Evolutionary conservation across 2,888 invertebrate species (phyloP).

Genomic region (Pachycephus smyrnensis): DNA sequence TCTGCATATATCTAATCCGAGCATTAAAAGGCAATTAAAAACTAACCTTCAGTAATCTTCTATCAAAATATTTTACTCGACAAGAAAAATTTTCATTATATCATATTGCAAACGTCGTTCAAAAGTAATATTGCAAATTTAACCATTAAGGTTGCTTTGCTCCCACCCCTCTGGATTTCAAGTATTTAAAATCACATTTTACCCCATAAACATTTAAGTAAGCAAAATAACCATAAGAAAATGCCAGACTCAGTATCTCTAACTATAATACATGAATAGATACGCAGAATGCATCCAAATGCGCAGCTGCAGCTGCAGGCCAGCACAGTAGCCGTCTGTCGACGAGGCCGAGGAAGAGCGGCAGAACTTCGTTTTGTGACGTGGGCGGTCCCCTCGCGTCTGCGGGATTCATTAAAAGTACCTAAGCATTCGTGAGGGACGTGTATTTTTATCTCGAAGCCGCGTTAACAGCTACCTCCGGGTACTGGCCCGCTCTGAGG

Average conservation of each 20-base stretch:
- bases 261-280: background rate
- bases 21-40: background rate
- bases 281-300: background rate
- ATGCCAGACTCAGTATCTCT: background rate
- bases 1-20: background rate
- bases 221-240: background rate
- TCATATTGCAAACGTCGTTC: background rate
- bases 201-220: background rate
- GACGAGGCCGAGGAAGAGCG: constrained; percentile 4
- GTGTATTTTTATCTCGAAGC: background rate
- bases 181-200: background rate
- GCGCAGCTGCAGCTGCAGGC: constrained; percentile 16
- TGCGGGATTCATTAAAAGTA: constrained; percentile 52
- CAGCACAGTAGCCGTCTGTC: constrained; percentile 32
- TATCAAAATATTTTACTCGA: background rate
- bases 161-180: background rate
- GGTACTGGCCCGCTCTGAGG: background rate
- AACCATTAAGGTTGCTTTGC: background rate
- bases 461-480: constrained; percentile 17
- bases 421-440: constrained; percentile 34
- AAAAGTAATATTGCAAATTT: background rate
- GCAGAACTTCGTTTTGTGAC: constrained; percentile 35
- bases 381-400: constrained; percentile 51
- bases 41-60: background rate
- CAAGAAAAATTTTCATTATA: background rate